These are phyloP conservation scores for Campoplex nolae DNA, from an alignment of 2,888 invertebrate species.

Conservation along the genomic window DNA sequence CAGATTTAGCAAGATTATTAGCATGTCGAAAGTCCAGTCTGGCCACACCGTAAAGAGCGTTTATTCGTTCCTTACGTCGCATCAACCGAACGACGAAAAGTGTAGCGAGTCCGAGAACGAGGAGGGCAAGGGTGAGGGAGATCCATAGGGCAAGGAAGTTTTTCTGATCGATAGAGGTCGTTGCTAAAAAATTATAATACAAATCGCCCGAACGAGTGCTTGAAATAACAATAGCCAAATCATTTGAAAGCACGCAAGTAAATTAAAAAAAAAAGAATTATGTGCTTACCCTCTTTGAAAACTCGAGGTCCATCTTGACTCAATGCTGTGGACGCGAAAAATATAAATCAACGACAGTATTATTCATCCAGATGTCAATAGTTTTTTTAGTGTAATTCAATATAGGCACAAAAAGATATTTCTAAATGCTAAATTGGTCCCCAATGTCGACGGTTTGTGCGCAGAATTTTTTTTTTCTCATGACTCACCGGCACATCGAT, in stretches of 20 bases:
- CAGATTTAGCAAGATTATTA: constrained; percentile 73
- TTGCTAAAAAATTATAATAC: constrained; percentile 69
- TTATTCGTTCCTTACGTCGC: constrained; percentile 77
- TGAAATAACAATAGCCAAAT: neutral
- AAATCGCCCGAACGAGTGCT: constrained; percentile 17
- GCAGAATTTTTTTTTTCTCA: neutral
- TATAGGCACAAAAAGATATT: neutral
- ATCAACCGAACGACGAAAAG: constrained; percentile 77
- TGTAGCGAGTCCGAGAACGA: constrained; percentile 74
- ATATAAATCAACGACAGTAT: neutral
- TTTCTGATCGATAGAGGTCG: constrained; percentile 75
- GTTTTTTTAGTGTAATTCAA: neutral
- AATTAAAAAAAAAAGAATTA: neutral
- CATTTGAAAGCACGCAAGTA: neutral
- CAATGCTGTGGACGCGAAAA: constrained; percentile 70
- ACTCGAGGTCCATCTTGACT: constrained; percentile 77
- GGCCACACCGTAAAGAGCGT: constrained; percentile 76
- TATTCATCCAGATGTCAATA: neutral
- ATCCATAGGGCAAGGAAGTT: constrained; percentile 77
- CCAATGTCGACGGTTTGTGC: neutral
- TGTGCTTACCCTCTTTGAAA: constrained; percentile 76
- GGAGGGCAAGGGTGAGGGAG: constrained; percentile 74
- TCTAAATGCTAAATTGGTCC: neutral
- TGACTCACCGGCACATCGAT: constrained; percentile 79
- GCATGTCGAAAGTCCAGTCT: constrained; percentile 83